Evolutionary conservation across 2,888 invertebrate genomes (phyloP), one percentile per base, ranked within the genome.

Genomic region (Zonitis immaculata): DNA sequence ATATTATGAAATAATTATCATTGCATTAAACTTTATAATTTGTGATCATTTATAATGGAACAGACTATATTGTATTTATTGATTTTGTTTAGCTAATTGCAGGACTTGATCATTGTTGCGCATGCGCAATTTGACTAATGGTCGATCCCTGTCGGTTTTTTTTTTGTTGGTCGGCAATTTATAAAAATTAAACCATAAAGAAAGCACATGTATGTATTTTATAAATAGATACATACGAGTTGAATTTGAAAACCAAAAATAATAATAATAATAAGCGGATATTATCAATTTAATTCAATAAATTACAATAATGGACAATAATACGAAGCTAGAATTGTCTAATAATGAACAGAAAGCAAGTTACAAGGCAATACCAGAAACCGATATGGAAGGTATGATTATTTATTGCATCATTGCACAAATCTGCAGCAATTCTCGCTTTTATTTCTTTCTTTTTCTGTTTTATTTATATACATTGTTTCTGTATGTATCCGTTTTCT

Each of bases 281-380:
- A 2, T 32, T 7, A 32, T 32, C 32, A 32, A 32, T 32, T 32
- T 32, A 32, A 6, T 32, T 32, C 14, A 32, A 32, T 32, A 6
- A 12, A 32, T 14, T 12, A 32, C 6, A 32, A 32, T 6, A 12
- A 32, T 32, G 32, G 32, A 32, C 32, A 32, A 32, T 25, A 25
- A 25, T 32, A 32, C 12, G 14, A 32, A 32, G 14, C 7, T 14
- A 14, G 32, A 47, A 51, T 55, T 55, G 51, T 9, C 16, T 26
- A 27, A 58, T 57, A 61, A 71, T 77, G 75, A 79, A 78, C 65
- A 78, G 78, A 58, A 79, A 78, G 69, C 75, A 35, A 68, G 79
- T 30, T 84, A 83, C 70, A 84, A 81, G 70, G 77, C 79, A 42
- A 78, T 83, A 63, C 79, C 82, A 56, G 83, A 84, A 65, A 70